Evolutionary conservation across 2,888 invertebrate genomes (phyloP), one percentile per base, ranked within the genome.

Genomic region (Brachyptera putata): DNA sequence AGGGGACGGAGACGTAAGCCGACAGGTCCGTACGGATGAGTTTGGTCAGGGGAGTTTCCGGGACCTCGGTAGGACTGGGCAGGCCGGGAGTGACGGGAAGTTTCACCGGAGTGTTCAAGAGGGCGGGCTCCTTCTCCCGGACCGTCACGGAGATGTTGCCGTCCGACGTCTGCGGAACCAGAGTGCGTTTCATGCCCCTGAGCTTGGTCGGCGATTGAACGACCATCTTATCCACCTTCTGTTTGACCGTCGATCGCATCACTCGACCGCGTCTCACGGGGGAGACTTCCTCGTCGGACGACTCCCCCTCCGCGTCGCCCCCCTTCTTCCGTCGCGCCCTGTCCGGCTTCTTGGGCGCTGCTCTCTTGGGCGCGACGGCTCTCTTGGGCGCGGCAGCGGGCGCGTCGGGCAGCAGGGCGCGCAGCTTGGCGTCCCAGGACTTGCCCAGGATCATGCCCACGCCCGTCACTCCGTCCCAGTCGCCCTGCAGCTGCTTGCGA

Each of bases 381-480:
- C 11, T 30, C 30, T 30, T 30, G 30, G 30, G n/a, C n/a, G n/a
- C 30, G 11, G 30, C 34, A 11, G 34, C 11, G 30, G 7, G 34
- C 11, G 30, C 34, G 34, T 30, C 11, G 37, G 46, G 18, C 1
- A 21, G 9, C 46, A 46, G 2, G 3, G 24, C 4, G 7, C 46
- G 46, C 24, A 46, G 46, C 24, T 2, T 13, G 9, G 46, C 46
- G 24, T 46, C 46, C 46, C 46, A 46, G n/a, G 22, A 4, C 22
- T 5, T 5, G 25, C n/a, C 16, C 11, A 57, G 4, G 24, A 57
- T 57, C 13, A n/a, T n/a, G 5, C 57, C 57, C n/a, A 43, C 46
- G 24, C 57, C 57, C 30, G 57, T 57, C 14, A 24, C 41, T 39
- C 30, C 25, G 9, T 57, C 41, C 57, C 57, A 57, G 3, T 41